Percentiles rank a stretch among this genome's conserved stretches.
phyloP scores from a whole-genome alignment of 1,140 invertebrate genomes.

The Hypsibius dujardini region DNA sequence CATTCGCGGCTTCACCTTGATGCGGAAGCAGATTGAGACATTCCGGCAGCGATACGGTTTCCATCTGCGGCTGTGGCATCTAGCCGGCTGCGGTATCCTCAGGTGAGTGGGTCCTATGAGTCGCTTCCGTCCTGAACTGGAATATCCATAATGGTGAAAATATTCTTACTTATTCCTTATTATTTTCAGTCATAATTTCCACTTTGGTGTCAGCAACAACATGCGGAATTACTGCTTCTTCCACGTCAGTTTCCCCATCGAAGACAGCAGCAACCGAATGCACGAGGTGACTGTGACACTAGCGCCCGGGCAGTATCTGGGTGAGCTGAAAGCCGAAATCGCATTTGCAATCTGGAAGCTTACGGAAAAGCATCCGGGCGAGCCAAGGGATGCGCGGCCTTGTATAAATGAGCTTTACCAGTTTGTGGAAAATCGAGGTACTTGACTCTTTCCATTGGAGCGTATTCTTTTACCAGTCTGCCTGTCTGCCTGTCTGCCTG shows the following conservation, averaged over 20 bases:
- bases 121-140: no score
- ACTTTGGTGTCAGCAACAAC: background rate
- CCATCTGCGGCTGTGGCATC: conserved; percentile 61
- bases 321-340: conserved; percentile 73
- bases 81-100: conserved; percentile 55
- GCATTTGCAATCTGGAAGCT: conserved; percentile 42
- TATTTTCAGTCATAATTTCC: no score
- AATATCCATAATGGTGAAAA: no score
- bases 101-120: conserved; percentile 25
- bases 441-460: no score
- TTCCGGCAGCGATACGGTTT: conserved; percentile 49
- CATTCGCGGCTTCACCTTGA: background rate
- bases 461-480: no score
- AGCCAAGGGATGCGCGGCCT: background rate
- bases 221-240: background rate
- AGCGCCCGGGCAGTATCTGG: conserved; percentile 60
- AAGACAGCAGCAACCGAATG: background rate
- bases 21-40: conserved; percentile 10
- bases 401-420: background rate
- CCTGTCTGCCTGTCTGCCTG: no score
- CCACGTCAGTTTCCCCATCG: background rate
- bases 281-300: conserved; percentile 36
- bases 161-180: no score
- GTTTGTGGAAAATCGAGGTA: background rate
- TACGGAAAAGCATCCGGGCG: background rate